Evolutionary conservation across 2,113 vertebrate species (phyloP).

Genomic region (Pituophis catenifer): DNA sequence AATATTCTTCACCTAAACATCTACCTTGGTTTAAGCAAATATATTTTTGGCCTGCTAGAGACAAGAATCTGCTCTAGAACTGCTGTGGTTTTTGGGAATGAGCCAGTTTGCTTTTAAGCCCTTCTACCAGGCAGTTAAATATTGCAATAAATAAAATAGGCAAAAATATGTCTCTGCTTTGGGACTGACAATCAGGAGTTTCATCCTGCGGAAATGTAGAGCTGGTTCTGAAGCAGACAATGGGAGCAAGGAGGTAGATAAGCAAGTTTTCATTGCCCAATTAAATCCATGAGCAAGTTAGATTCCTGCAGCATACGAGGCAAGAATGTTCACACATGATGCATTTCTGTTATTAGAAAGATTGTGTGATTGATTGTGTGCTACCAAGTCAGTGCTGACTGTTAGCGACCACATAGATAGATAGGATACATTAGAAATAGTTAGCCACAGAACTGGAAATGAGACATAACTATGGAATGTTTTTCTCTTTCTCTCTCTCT

Average conservation of each 20-base stretch:
- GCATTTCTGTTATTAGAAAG: neutral
- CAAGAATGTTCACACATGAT: neutral
- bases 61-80: neutral
- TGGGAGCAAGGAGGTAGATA: neutral
- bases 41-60: neutral
- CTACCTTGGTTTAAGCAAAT: neutral
- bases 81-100: neutral
- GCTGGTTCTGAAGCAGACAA: neutral
- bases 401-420: neutral
- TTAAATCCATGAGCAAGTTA: neutral
- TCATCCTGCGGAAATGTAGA: neutral
- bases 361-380: neutral
- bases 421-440: neutral
- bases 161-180: neutral
- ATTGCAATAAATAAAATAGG: neutral
- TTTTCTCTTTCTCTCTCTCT: slow-evolving; percentile 26
- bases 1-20: neutral
- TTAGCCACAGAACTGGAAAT: neutral
- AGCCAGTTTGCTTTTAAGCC: neutral
- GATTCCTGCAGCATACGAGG: too few relatives aligned
- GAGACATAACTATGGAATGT: neutral
- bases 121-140: neutral
- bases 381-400: neutral
- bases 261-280: neutral
- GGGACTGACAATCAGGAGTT: neutral